A percentile compares a stretch with the other conserved stretches of the same genome.
Conservation (phyloP, 2,113 vertebrate genomes). For the Phoxinus phoxinus region DNA sequence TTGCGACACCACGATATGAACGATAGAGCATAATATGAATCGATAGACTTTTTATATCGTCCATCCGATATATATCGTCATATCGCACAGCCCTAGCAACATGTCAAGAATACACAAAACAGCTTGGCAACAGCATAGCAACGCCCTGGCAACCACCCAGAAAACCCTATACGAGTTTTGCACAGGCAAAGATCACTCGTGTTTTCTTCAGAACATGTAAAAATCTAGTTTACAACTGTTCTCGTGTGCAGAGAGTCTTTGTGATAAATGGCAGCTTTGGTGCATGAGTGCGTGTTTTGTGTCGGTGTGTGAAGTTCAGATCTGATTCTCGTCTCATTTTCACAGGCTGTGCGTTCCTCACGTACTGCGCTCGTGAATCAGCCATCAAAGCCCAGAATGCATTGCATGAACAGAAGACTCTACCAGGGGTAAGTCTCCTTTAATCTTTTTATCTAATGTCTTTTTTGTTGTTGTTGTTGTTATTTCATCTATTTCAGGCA, state of each 20-base stretch:
- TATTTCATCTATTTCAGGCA: slow-evolving; percentile 8
- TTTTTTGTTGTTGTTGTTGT: too few species aligned
- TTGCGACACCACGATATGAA: too few species aligned
- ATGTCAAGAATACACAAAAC: neutral
- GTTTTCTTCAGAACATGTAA: neutral
- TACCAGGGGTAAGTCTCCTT: slow-evolving; percentile 60
- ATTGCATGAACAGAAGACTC: slow-evolving; percentile 64
- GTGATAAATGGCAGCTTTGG: slow-evolving; percentile 5
- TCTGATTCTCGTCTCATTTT: slow-evolving; percentile 53
- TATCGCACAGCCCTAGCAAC: too few species aligned
- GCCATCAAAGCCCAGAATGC: slow-evolving; percentile 66
- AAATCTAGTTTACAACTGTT: neutral
- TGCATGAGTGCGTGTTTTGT: slow-evolving; percentile 45
- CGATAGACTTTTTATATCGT: too few species aligned
- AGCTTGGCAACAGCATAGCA: neutral
- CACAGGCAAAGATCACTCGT: neutral
- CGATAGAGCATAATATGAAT: too few species aligned
- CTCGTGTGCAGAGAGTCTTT: neutral
- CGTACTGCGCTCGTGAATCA: slow-evolving; percentile 63
- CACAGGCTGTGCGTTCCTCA: slow-evolving; percentile 62
- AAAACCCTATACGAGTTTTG: neutral
- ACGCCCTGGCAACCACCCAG: neutral
- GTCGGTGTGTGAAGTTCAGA: slow-evolving; percentile 31
- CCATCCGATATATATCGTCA: too few species aligned
- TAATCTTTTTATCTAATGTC: slow-evolving; percentile 18